Evolutionary conservation across 2,113 vertebrate genomes (phyloP), one percentile per base, ranked within the genome.

Genomic region (Progne subis): DNA sequence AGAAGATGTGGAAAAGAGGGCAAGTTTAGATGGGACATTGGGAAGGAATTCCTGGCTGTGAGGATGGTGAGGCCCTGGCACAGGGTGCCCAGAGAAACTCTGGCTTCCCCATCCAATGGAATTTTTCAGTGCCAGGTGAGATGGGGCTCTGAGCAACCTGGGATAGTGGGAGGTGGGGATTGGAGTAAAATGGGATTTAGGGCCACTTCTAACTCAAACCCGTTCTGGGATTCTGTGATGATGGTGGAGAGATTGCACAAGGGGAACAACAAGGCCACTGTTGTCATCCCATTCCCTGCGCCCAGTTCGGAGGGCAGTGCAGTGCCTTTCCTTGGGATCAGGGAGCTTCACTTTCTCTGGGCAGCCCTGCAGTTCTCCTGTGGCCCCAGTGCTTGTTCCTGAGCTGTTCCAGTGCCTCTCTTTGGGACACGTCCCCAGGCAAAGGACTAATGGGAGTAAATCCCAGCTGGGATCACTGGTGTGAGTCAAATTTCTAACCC

Each of bases 81-180:
- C 28, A 39, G 52, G 31, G 0, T 75, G 0, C 10, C 52, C 37
- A 74, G 69, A 39, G 46, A 18, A 67, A 9, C 37, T 52, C 37
- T 67, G 46, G 53, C 61, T 75, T n/a, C 12, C 29, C 47, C 25
- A 68, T 47, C 31, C 21, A 25, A 25, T 77, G 64, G 31, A 13
- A 61, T 2, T 55, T 14, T 37, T 9, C 14, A 8, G 7, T 14
- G 31, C 29, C 63, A 14, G 49, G 21, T 6, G 1, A 3, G 47
- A 47, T 0, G 1, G n/a, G 8, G 2, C 61, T 75, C 2, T 5
- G 63, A 69, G 31, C 34, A 83, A 0, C 10, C 31, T 77, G 79
- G 49, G 26, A 3, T 2, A 9, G 34, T 63, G 70, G 23, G 4
- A 76, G 2, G 1, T 75, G n/a, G 5, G 26, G 1, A 2, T 18